Conservation (phyloP, 2,113 vertebrate genomes). For the Mastomys coucha region DNA sequence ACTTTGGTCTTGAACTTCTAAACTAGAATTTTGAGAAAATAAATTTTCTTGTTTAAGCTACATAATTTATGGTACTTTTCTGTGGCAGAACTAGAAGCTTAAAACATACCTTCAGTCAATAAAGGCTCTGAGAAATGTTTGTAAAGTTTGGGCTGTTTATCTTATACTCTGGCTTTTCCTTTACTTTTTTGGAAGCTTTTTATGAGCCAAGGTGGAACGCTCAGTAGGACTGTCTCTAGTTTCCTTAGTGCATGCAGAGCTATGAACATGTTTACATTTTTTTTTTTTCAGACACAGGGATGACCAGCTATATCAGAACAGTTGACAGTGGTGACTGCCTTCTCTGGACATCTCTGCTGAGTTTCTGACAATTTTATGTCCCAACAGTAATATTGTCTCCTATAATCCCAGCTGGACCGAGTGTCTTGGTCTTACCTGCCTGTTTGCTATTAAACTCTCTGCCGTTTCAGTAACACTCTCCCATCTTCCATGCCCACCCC, state of each 20-base stretch:
- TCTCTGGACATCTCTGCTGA: background rate
- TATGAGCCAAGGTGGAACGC: background rate
- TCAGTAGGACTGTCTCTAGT: background rate
- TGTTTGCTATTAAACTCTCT: background rate
- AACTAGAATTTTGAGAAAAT: background rate
- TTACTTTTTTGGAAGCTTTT: background rate
- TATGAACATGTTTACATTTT: background rate
- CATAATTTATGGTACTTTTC: background rate
- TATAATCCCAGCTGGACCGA: background rate
- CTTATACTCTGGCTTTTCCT: background rate
- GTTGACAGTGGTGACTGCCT: background rate
- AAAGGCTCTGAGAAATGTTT: background rate
- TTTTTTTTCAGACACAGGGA: background rate
- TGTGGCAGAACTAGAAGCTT: background rate
- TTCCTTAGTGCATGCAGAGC: background rate
- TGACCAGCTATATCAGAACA: background rate
- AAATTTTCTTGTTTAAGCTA: background rate
- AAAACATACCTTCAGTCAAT: background rate
- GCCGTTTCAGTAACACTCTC: background rate
- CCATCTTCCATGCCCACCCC: no score
- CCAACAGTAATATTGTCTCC: background rate
- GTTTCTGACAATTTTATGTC: background rate
- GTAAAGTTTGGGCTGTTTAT: background rate
- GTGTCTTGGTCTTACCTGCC: background rate
- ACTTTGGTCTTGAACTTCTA: background rate